These are phyloP conservation scores for Pteropus alecto DNA, from an alignment of 2,113 vertebrate genomes.

Conservation along the genomic window DNA sequence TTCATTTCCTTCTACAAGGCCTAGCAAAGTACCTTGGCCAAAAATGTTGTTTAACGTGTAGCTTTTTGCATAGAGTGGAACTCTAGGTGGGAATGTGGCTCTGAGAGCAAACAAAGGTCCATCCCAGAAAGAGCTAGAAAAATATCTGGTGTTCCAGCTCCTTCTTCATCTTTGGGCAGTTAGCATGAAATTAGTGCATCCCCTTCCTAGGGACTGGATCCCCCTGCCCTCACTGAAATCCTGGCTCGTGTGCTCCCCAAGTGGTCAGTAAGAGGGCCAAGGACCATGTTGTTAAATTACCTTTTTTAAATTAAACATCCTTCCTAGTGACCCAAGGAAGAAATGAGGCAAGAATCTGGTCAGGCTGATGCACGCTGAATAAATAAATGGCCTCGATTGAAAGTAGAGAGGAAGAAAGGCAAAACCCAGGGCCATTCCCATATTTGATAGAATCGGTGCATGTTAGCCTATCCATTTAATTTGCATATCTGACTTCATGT, in stretches of 20 bases:
- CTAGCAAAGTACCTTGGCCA: not conserved
- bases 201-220: not conserved
- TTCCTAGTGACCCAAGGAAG: not conserved
- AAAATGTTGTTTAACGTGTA: not conserved
- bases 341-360: not conserved
- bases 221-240: not conserved
- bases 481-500: not conserved
- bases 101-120: not conserved
- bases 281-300: not conserved
- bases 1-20: not conserved
- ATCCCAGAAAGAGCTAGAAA: not conserved
- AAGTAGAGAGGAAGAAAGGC: not conserved
- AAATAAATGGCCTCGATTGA: not conserved
- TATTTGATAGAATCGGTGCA: rapidly evolving
- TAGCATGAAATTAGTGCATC: not conserved
- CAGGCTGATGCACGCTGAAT: not conserved
- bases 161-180: not conserved
- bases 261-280: not conserved
- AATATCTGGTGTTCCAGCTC: not conserved
- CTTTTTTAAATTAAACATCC: not conserved
- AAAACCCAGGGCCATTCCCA: not conserved
- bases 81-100: not conserved
- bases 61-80: not conserved
- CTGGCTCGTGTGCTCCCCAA: not conserved
- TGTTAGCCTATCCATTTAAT: rapidly evolving